Base-by-base conservation (phyloP, 2,113 vertebrate genomes). In the Phasianus colchicus region DNA sequence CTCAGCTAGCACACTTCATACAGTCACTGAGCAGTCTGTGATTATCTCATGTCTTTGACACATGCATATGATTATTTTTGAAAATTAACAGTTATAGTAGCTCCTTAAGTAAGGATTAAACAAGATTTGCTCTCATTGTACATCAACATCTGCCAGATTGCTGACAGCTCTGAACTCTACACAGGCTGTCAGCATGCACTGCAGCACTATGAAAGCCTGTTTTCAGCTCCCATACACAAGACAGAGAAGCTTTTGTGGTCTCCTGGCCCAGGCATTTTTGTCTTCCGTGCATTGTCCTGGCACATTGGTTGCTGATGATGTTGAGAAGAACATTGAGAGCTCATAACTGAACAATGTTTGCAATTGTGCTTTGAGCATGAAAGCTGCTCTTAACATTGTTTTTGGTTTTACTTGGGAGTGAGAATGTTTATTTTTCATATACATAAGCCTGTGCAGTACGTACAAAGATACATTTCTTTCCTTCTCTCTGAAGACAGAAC, bases 351-450 rank as follows among this genome's bases (percentile, higher is more conserved):
- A 50, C 70, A 94, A 72, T 93, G 78, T 87, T 92, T 78, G 88
- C 57, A 83, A 45, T 34, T 15, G 58, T 64, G 48, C 72, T 95
- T 78, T 66, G 75, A 87, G 83, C 71, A 83, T 42, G 78, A 90
- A 87, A 90, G 86, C 92, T 90, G 91, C 83, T 92, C 30, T 40
- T 92, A 94, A 87, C 86, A 48, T 94, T 96, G 89, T 82, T 79
- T 78, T 66, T 82, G 70, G 48, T 64, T 75, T 82, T 84, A 66
- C 63, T 85, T 57, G 55, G 71, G 48, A 63, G 67, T 0, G 29
- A 93, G 94, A 89, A 94, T 92, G 92, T 95, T 93, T 93, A 92
- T 94, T 94, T 96, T 93, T 94, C 70, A 34, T 76, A 75, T 2
- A 4, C 54, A 5, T 21, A 60, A 69, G 29, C 9, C 19, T 13